phyloP scores from a whole-genome alignment of 2,888 invertebrate species.

The Drosophila antonietae region DNA sequence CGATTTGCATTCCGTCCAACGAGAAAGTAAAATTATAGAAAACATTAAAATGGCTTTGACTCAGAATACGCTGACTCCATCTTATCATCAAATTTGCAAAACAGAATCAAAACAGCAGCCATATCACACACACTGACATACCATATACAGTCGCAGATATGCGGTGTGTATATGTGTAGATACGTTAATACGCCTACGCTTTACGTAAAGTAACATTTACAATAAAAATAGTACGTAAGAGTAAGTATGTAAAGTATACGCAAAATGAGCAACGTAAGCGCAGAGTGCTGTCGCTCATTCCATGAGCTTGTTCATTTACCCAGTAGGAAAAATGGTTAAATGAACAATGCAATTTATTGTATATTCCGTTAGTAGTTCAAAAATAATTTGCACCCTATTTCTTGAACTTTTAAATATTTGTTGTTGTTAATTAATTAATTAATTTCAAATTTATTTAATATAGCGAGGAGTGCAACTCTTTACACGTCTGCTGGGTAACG shows the following conservation, averaged over 20 bases:
- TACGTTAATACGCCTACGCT: conserved; percentile 57
- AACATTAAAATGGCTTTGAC: conserved; percentile 34
- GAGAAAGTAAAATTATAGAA: conserved; percentile 4
- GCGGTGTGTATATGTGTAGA: conserved; percentile 37
- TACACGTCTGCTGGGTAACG: conserved; percentile 56
- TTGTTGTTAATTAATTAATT: neutral
- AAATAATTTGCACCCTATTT: too few species aligned
- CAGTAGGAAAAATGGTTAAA: neutral
- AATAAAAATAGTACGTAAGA: conserved; percentile 34
- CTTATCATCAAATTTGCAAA: conserved; percentile 57
- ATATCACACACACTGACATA: conserved; percentile 43
- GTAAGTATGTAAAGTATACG: conserved; percentile 24
- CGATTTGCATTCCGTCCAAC: conserved; percentile 33
- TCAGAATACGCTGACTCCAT: conserved; percentile 33
- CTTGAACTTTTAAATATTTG: too few species aligned
- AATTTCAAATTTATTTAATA: neutral
- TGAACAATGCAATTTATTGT: neutral
- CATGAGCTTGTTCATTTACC: conserved; percentile 7
- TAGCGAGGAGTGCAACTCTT: conserved; percentile 18
- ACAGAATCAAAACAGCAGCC: conserved; percentile 57
- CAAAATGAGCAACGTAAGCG: conserved; percentile 33
- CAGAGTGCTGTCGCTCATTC: conserved; percentile 6
- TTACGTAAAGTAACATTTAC: conserved; percentile 44
- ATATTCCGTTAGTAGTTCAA: neutral
- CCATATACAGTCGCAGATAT: conserved; percentile 35